Percentiles rank a stretch among this genome's conserved stretches.
Evolutionary conservation across 2,113 vertebrate species (phyloP).

Genomic region (Grammomys surdaster): DNA sequence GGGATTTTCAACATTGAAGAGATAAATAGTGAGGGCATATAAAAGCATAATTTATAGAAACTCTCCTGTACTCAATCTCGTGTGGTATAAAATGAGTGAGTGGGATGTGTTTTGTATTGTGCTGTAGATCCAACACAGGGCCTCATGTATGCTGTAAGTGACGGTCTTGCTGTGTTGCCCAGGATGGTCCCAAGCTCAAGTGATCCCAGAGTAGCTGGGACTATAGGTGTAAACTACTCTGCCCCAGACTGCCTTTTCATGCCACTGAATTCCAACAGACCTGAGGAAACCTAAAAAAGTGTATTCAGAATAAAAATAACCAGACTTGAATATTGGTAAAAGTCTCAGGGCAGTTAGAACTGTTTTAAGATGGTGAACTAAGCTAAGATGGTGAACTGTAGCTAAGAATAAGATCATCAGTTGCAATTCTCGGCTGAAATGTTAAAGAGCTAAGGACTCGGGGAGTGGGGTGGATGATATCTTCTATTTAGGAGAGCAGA

Average conservation of each 20-base stretch:
- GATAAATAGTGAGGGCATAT: not conserved
- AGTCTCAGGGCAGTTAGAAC: not conserved
- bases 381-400: not conserved
- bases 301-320: constrained; percentile 46
- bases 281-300: constrained; percentile 29
- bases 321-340: not conserved
- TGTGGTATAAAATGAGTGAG: not conserved
- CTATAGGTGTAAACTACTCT: not conserved
- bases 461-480: not conserved
- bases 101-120: not conserved
- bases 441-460: not conserved
- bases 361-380: constrained; percentile 14
- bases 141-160: not conserved
- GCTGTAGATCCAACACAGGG: too few relatives aligned
- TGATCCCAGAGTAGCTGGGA: not conserved
- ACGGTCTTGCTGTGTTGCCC: not conserved
- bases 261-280: constrained; percentile 27
- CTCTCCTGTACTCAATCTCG: not conserved
- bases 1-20: not conserved
- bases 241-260: not conserved
- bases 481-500: not conserved
- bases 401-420: not conserved
- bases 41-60: constrained; percentile 20
- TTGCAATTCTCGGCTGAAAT: not conserved
- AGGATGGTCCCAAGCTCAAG: not conserved